These are phyloP conservation scores for honey bee (Apis mellifera) DNA, from an alignment of 1,140 invertebrate genomes.

Conservation along the genomic window Amel_HAv3.1 CM009938.2:10198001-10198500, in stretches of 20 bases:
- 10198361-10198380: neutral
- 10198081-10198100: neutral
- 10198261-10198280: no score
- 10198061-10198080: neutral
- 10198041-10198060: neutral
- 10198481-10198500: conserved; percentile 48
- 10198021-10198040: neutral
- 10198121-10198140: no score
- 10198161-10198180: no score
- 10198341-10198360: neutral
- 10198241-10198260: no score
- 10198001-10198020: neutral
- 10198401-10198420: conserved; percentile 2
- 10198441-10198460: conserved; percentile 29
- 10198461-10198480: conserved; percentile 54
- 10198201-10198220: neutral
- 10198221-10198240: no score
- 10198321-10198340: neutral
- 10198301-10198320: no score
- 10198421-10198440: conserved; percentile 11
- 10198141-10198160: no score
- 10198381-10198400: neutral
- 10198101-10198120: neutral
- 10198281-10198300: no score
- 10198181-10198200: no score